These are phyloP conservation scores for Pelusios castaneus DNA, from an alignment of 2,113 vertebrate genomes.

Conservation along the genomic window DNA sequence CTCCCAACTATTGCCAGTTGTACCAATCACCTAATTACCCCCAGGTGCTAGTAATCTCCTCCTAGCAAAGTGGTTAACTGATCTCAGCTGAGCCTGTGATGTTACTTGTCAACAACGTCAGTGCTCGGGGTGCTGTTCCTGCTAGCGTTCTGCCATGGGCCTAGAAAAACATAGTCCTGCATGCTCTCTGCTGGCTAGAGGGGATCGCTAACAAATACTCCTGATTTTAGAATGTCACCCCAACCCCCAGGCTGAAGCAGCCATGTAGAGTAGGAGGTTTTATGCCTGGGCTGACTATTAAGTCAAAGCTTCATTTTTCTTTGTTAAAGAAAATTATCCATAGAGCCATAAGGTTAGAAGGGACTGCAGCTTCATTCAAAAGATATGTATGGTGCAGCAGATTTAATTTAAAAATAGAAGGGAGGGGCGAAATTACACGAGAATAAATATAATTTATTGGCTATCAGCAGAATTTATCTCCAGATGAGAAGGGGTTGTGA, in stretches of 20 bases:
- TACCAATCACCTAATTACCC: background rate
- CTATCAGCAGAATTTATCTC: background rate
- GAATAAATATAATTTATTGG: rapidly evolving
- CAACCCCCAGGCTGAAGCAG: background rate
- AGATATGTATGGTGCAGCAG: background rate
- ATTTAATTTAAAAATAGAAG: background rate
- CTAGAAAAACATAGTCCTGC: background rate
- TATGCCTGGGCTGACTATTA: background rate
- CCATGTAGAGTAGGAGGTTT: background rate
- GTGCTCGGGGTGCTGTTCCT: background rate
- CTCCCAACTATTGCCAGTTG: background rate
- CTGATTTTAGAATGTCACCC: background rate
- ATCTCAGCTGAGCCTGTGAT: background rate
- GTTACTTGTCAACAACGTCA: background rate
- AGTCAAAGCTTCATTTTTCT: rapidly evolving
- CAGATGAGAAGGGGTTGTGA: background rate
- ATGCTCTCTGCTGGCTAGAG: background rate
- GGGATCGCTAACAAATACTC: background rate
- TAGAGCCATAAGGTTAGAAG: too few species aligned
- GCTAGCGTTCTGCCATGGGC: background rate
- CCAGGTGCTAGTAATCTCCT: background rate
- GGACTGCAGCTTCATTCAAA: background rate
- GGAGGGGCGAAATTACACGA: rapidly evolving
- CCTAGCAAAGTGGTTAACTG: background rate
- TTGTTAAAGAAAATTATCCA: background rate